Evolutionary conservation across 64 coral and sea anemone species (phyloP).

Genomic region (Pachyseris speciosa): DNA sequence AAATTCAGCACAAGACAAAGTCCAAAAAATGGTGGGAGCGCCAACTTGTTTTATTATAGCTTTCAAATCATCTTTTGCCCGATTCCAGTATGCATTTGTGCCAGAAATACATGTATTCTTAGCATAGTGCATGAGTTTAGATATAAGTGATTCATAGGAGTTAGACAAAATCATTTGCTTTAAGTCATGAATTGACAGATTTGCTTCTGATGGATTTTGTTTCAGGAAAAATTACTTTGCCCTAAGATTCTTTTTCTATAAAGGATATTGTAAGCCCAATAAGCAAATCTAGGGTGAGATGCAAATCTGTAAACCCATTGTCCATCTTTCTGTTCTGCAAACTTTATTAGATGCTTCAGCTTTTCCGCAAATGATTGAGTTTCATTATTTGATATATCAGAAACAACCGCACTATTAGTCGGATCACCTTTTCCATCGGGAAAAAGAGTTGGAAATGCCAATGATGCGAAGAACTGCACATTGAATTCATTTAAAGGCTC

Average conservation of each 20-base stretch:
- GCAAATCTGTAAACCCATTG: constrained; percentile 66
- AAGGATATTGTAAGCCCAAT: constrained; percentile 72
- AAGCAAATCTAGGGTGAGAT: constrained; percentile 75
- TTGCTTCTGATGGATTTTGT: constrained; percentile 68
- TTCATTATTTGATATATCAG: constrained; percentile 44
- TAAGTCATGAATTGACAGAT: constrained; percentile 64
- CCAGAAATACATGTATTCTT: constrained; percentile 61
- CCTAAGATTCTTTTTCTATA: constrained; percentile 56
- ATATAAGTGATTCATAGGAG: constrained; percentile 70
- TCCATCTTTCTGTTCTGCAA: constrained; percentile 61
- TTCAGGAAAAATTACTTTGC: constrained; percentile 50
- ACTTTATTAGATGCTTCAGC: constrained; percentile 66
- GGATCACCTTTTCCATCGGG: constrained; percentile 66
- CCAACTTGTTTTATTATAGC: constrained; percentile 47
- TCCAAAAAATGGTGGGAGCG: constrained; percentile 57
- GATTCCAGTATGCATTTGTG: constrained; percentile 59
- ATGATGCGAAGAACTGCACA: constrained; percentile 50
- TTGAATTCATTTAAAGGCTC: constrained; percentile 64
- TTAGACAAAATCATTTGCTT: constrained; percentile 53
- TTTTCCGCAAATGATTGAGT: constrained; percentile 45
- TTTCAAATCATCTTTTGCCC: constrained; percentile 65
- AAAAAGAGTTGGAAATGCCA: constrained; percentile 65
- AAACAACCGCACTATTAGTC: constrained; percentile 51
- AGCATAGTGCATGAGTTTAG: constrained; percentile 78
- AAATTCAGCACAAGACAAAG: constrained; percentile 59